Base-by-base conservation (phyloP, 1,140 invertebrate genomes). In the Sarcophaga bullata region DNA sequence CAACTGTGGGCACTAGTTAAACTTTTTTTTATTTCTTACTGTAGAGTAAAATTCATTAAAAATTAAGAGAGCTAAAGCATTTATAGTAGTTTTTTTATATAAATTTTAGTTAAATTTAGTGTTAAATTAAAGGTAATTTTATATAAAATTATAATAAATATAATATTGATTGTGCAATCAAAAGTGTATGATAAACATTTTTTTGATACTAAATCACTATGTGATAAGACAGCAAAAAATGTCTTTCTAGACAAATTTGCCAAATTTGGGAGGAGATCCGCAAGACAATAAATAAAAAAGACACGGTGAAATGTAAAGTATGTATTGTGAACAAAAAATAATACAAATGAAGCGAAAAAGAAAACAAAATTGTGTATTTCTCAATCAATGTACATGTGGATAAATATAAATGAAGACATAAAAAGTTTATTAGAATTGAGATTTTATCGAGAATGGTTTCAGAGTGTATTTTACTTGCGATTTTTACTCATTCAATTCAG, bases 181-280 rank as follows among this genome's bases (percentile, higher is more conserved):
- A 68, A 68, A 15, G 15, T 62, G 62, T 68, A 3, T 52, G 1
- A 10, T 68, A 68, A 68, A 68, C 10, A 19, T 8, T 10, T 48
- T 15, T 50, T 11, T 50, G 73, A 11, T 37, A 37, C 25, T 37
- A 37, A 37, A 4, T 37, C 25, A 37, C 25, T 19, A 13, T 50
- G 8, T 72, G 62, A 48, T 72, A 46, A 47, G 25, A 81, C 10
- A 8, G 37, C 8, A 80, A 81, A 47, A 68, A 68, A 68, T 48
- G 11, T 68, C 46, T 68, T 47, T 81, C 80, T 81, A 37, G 80
- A 81, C 17, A 37, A 37, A 37, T 81, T 81, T 80, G 80, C 80
- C 52, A 80, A 80, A 54, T 80, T 80, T 54, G 54, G 80, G 80
- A 81, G 80, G 80, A 68, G 54, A 78, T 78, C 48, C 48, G 49